Evolutionary conservation across 1,140 invertebrate species (phyloP).

Genomic region (Cydia splendana): DNA sequence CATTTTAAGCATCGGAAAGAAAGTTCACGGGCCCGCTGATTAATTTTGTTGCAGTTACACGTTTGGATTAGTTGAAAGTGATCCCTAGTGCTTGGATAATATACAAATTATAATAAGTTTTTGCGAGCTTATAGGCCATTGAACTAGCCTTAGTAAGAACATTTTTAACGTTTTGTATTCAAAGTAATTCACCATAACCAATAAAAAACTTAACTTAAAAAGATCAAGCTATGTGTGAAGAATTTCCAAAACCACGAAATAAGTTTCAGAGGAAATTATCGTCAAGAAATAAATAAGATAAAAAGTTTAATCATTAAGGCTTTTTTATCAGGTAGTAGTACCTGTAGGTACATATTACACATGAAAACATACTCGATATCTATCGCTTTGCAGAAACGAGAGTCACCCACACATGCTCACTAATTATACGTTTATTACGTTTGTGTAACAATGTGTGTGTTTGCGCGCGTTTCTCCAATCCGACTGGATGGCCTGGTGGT

Average conservation of each 20-base stretch:
- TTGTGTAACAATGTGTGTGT: slow-evolving; percentile 26
- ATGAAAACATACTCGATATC: slow-evolving; percentile 18
- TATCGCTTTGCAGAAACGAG: slow-evolving; percentile 32
- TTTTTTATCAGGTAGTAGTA: neutral
- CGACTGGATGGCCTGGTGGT: slow-evolving; percentile 22
- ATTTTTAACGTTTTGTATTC: no score
- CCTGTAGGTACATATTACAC: neutral
- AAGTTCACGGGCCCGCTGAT: neutral
- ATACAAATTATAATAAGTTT: neutral
- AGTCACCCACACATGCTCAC: slow-evolving; percentile 34
- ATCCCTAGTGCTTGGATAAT: neutral
- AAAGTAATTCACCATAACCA: no score
- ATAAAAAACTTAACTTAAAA: no score
- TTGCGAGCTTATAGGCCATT: no score
- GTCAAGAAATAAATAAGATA: no score
- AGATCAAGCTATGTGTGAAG: no score
- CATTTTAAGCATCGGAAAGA: slow-evolving; percentile 16
- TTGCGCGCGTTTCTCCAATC: slow-evolving; percentile 34
- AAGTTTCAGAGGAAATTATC: no score
- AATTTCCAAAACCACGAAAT: no score
- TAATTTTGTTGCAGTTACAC: slow-evolving; percentile 16
- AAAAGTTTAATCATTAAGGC: neutral
- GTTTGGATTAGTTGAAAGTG: slow-evolving; percentile 8
- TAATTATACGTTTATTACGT: slow-evolving; percentile 31
- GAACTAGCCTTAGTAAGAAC: no score